These are phyloP conservation scores for Euplagia quadripunctaria DNA, from an alignment of 2,888 invertebrate species.

Conservation along the genomic window DNA sequence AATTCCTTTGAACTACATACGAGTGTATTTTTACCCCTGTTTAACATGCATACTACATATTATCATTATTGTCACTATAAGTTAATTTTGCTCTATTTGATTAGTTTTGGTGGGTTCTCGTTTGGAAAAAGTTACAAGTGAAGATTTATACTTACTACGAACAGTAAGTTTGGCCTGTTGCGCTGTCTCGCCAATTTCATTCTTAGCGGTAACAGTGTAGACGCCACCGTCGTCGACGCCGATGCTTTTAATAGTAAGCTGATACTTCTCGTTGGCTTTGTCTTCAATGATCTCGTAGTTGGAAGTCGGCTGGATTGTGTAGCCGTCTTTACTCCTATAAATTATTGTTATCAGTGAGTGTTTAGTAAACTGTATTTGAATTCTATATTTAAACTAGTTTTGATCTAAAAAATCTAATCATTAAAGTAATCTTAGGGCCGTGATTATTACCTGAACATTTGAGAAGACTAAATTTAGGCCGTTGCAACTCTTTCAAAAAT, in stretches of 20 bases:
- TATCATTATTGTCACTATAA: background rate
- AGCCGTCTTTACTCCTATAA: conserved; percentile 89
- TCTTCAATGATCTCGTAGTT: conserved; percentile 89
- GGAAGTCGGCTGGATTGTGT: conserved; percentile 87
- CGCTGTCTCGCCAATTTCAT: conserved; percentile 91
- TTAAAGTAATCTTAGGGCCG: too few relatives aligned
- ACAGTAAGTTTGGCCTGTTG: conserved; percentile 91
- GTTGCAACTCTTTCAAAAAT: too few relatives aligned
- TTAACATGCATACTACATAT: too few relatives aligned
- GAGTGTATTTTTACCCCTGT: background rate
- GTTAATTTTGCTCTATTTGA: background rate
- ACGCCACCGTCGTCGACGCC: conserved; percentile 91
- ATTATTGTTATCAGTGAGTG: too few relatives aligned
- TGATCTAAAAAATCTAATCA: background rate
- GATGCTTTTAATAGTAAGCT: conserved; percentile 91
- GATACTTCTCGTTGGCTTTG: conserved; percentile 88
- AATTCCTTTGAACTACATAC: background rate
- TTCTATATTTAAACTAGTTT: background rate
- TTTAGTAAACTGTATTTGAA: background rate
- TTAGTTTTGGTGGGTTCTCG: too few relatives aligned
- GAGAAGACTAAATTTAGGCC: too few relatives aligned
- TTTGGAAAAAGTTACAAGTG: too few relatives aligned
- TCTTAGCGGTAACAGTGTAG: conserved; percentile 93
- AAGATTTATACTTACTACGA: conserved; percentile 89
- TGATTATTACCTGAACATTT: background rate